phyloP scores from a whole-genome alignment of 2,797 vertebrate species.

The Sebastes ruberrimus region DNA sequence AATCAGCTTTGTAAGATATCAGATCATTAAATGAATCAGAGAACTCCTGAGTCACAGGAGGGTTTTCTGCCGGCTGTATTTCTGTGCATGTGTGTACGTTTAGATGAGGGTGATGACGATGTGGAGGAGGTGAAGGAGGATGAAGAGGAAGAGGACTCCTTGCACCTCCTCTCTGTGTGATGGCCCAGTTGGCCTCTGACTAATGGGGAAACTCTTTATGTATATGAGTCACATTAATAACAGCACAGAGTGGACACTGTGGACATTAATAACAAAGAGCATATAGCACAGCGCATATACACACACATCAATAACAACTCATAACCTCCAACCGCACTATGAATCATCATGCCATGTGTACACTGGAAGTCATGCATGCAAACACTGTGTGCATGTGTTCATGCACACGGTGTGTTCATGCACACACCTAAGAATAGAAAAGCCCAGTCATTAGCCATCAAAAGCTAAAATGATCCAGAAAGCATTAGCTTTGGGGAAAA shows the following conservation, averaged over 20 bases:
- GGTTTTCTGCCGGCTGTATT: background rate
- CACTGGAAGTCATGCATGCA: slow-evolving; percentile 28
- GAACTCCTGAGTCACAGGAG: background rate
- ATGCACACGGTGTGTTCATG: slow-evolving; percentile 1
- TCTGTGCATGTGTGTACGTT: background rate
- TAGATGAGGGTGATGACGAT: background rate
- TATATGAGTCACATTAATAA: slow-evolving; percentile 84
- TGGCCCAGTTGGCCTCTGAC: slow-evolving; percentile 74
- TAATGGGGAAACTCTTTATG: slow-evolving; percentile 81
- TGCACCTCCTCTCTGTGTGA: slow-evolving; percentile 62
- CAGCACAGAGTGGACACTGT: slow-evolving; percentile 62
- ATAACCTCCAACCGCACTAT: slow-evolving; percentile 52
- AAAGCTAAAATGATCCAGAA: slow-evolving; percentile 21
- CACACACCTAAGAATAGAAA: slow-evolving; percentile 42
- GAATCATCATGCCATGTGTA: slow-evolving; percentile 47
- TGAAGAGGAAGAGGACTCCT: slow-evolving; percentile 17
- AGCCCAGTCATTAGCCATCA: slow-evolving; percentile 17
- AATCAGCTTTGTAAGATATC: background rate
- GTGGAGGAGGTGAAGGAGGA: slow-evolving; percentile 2
- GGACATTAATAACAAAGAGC: slow-evolving; percentile 74
- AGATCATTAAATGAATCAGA: background rate
- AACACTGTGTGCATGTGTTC: slow-evolving; percentile 19
- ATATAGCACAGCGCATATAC: slow-evolving; percentile 47
- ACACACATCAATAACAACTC: slow-evolving; percentile 72
- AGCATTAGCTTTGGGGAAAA: slow-evolving; percentile 27